Percentiles rank a stretch among this genome's conserved stretches.
phyloP scores from a whole-genome alignment of 2,888 invertebrate genomes.

The Acanthococcus lagerstroemiae region DNA sequence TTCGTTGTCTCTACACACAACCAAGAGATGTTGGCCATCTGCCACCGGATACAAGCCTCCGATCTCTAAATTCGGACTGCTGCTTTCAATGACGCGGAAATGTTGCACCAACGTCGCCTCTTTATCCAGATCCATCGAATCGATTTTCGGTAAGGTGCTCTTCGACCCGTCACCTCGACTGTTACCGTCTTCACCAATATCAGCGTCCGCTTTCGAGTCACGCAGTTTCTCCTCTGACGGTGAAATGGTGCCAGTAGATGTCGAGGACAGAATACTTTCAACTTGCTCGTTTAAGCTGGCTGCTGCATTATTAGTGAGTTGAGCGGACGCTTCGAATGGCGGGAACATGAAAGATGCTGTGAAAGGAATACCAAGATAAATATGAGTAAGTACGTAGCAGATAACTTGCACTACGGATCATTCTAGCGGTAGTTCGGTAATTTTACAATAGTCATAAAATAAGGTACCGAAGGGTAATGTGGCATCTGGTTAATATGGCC shows the following conservation, averaged over 20 bases:
- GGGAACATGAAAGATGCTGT: slow-evolving; percentile 17
- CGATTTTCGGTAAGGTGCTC: slow-evolving; percentile 4
- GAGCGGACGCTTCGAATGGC: slow-evolving; percentile 10
- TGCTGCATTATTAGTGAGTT: slow-evolving; percentile 2
- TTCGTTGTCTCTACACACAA: neutral
- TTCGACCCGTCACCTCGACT: slow-evolving; percentile 4
- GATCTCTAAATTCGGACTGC: slow-evolving; percentile 9
- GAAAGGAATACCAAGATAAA: neutral
- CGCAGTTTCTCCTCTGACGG: slow-evolving; percentile 17
- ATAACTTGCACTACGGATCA: too few species aligned
- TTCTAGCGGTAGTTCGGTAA: too few species aligned
- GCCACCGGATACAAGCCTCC: slow-evolving; percentile 10
- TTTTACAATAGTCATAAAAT: too few species aligned
- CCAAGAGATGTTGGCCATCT: slow-evolving; percentile 23
- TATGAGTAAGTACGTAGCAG: too few species aligned
- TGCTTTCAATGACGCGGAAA: slow-evolving; percentile 2
- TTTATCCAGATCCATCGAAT: slow-evolving; percentile 23
- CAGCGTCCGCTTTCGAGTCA: slow-evolving; percentile 13
- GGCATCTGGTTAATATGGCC: too few species aligned
- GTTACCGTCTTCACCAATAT: slow-evolving; percentile 5
- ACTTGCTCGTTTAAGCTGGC: slow-evolving; percentile 15
- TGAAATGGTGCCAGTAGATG: slow-evolving; percentile 22
- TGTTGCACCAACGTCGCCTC: slow-evolving; percentile 12
- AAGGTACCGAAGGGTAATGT: too few species aligned
- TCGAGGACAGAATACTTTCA: slow-evolving; percentile 21